A percentile compares a stretch with the other conserved stretches of the same genome.
Conservation (phyloP, 2,888 invertebrate species). For the Eupithecia insigniata region DNA sequence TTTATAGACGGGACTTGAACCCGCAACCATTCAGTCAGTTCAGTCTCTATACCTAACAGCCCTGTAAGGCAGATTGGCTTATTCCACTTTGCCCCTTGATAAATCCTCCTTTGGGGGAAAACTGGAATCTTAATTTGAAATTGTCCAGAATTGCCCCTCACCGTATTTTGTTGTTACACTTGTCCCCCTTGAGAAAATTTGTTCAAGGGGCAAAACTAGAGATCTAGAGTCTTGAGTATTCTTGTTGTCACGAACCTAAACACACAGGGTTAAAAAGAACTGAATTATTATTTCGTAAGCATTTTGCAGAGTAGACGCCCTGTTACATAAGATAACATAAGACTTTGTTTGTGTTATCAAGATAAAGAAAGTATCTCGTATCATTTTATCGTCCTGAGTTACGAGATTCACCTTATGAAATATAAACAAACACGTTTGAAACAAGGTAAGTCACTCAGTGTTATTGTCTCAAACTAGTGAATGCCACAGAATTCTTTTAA, state of each 20-base stretch:
- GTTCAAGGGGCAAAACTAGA: too few species aligned
- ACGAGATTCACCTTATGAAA: conserved; percentile 6
- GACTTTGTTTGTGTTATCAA: conserved; percentile 13
- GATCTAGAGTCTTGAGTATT: too few species aligned
- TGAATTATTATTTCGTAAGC: not conserved
- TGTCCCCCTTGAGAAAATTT: too few species aligned
- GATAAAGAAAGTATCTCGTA: conserved; percentile 6
- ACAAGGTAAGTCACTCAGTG: conserved; percentile 2
- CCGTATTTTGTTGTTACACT: too few species aligned
- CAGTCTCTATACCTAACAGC: too few species aligned
- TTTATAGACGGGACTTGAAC: not conserved
- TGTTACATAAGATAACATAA: not conserved
- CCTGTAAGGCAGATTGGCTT: too few species aligned
- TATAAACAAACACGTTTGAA: conserved; percentile 1
- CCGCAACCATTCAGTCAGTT: not conserved
- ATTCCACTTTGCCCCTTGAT: too few species aligned
- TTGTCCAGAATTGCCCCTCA: too few species aligned
- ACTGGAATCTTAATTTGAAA: too few species aligned
- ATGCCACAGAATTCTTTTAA: not conserved
- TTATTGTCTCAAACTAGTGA: conserved; percentile 3
- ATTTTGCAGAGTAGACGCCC: not conserved
- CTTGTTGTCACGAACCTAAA: not conserved
- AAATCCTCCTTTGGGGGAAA: too few species aligned
- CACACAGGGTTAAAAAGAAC: not conserved
- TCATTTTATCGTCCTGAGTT: not conserved